Conservation (phyloP, 2,113 vertebrate species). For the Nothocercus julius region DNA sequence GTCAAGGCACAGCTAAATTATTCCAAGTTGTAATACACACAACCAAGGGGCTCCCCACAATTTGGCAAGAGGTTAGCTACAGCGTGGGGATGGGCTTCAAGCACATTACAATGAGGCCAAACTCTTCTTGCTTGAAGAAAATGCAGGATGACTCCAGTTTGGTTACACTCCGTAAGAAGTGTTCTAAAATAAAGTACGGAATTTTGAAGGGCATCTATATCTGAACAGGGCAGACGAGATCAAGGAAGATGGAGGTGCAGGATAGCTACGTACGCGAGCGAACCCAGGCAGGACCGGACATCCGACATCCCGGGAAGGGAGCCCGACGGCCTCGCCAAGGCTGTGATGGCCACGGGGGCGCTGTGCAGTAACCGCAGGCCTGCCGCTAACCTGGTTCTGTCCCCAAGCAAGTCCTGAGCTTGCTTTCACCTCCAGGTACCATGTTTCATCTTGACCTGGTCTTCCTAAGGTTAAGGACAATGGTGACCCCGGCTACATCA, state of each 20-base stretch:
- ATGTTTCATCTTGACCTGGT: background rate
- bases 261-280: accelerated
- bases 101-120: background rate
- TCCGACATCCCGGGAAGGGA: no score
- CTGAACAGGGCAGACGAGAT: background rate
- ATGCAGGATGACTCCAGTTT: background rate
- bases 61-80: background rate
- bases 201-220: background rate
- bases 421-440: no score
- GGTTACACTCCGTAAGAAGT: background rate
- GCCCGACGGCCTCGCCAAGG: no score
- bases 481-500: background rate
- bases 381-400: no score
- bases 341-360: no score
- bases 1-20: background rate
- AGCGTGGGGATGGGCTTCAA: background rate
- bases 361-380: no score
- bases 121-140: background rate
- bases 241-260: background rate
- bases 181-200: background rate
- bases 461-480: background rate
- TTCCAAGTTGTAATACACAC: background rate
- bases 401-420: no score
- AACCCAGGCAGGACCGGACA: background rate
- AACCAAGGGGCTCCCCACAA: background rate